Conservation (phyloP, 2,113 vertebrate genomes). For the Semicossyphus pulcher region DNA sequence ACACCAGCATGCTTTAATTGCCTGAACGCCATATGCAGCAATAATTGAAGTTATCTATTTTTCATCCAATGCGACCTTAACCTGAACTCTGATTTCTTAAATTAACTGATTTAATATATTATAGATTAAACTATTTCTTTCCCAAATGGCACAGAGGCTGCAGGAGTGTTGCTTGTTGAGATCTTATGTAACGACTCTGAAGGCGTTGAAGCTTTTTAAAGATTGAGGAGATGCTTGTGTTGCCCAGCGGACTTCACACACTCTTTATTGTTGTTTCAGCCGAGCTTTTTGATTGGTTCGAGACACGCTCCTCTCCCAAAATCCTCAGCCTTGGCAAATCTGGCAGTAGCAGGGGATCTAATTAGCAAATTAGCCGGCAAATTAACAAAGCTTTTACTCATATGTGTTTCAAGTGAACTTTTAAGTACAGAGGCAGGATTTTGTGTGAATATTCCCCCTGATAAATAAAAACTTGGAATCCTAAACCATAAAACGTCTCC, state of each 20-base stretch:
- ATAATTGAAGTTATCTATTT: constrained; percentile 11
- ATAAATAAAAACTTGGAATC: constrained; percentile 4
- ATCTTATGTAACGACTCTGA: constrained; percentile 16
- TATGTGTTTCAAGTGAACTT: neutral
- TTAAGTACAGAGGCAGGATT: neutral
- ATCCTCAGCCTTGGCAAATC: neutral
- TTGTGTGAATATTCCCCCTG: constrained; percentile 11
- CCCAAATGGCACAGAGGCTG: neutral
- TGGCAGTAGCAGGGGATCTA: constrained; percentile 34
- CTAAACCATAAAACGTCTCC: neutral
- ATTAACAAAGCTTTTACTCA: constrained; percentile 5
- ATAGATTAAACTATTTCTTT: neutral
- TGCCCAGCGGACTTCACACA: neutral
- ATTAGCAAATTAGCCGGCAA: constrained; percentile 39
- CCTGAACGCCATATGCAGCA: neutral
- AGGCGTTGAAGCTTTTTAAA: constrained; percentile 21
- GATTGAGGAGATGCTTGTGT: constrained; percentile 6
- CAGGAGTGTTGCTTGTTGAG: constrained; percentile 7
- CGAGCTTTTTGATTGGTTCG: constrained; percentile 3
- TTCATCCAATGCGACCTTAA: neutral
- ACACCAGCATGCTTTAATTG: neutral
- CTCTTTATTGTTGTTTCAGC: neutral
- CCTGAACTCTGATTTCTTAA: neutral
- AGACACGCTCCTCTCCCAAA: constrained; percentile 2
- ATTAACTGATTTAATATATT: constrained; percentile 15